A percentile compares a stretch with the other conserved stretches of the same genome.
Conservation (phyloP, 2,113 vertebrate species). For the Serinus canaria region DNA sequence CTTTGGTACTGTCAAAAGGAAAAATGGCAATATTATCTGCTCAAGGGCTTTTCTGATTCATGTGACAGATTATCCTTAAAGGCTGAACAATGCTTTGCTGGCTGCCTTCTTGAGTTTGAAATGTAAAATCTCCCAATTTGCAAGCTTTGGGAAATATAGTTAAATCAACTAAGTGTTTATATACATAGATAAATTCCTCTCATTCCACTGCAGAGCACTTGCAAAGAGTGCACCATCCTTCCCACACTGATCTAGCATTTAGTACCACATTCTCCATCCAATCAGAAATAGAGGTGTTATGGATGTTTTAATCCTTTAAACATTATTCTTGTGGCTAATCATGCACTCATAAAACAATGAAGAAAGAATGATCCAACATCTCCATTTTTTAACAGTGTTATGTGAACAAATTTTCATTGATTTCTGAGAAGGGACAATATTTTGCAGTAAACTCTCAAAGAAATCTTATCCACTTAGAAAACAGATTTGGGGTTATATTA, state of each 20-base stretch:
- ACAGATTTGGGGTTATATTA: neutral
- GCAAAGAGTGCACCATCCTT: neutral
- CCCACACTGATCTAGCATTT: neutral
- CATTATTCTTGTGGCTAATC: neutral
- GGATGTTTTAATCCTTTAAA: constrained; percentile 5
- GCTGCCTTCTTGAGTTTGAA: neutral
- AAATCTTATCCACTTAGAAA: neutral
- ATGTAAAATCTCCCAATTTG: neutral
- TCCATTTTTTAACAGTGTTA: neutral
- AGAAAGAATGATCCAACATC: neutral
- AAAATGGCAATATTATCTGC: neutral
- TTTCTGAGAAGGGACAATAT: neutral
- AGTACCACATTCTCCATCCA: neutral
- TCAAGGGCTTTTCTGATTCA: neutral
- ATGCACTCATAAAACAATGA: neutral
- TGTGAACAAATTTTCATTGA: neutral
- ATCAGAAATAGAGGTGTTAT: neutral
- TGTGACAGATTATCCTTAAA: neutral
- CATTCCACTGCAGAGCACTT: neutral
- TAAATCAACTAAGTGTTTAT: constrained; percentile 8
- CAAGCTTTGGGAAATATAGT: constrained; percentile 2
- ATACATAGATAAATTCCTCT: neutral
- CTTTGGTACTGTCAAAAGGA: neutral
- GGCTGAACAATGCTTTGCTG: neutral
- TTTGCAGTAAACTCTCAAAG: neutral